Evolutionary conservation across 2,888 invertebrate species (phyloP).

Genomic region (Cetonia aurata): DNA sequence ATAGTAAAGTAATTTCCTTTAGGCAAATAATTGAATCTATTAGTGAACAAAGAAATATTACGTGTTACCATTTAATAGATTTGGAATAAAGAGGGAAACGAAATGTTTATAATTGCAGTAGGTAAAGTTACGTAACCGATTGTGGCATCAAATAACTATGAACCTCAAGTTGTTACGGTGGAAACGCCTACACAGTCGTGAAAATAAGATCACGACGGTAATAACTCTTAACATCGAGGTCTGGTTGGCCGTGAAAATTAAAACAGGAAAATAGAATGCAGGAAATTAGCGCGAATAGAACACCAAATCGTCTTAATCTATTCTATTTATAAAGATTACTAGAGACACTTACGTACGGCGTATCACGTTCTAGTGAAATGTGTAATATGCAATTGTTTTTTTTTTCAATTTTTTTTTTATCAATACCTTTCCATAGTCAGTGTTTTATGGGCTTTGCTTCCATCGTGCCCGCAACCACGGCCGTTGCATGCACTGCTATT

Average conservation of each 20-base stretch:
- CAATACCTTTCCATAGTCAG: not conserved
- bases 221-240: no score
- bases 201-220: no score
- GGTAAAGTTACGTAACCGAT: no score
- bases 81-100: no score
- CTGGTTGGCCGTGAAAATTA: constrained; percentile 3
- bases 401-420: constrained; percentile 7
- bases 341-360: not conserved
- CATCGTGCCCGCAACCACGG: constrained; percentile 7
- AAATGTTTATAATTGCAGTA: no score
- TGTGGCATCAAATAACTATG: no score
- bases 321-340: constrained; percentile 37
- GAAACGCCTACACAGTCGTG: no score
- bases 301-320: constrained; percentile 22
- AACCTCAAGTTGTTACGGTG: no score
- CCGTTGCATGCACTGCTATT: constrained; percentile 4
- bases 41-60: no score
- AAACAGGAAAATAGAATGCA: constrained; percentile 18
- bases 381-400: not conserved
- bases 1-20: no score
- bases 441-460: constrained; percentile 6
- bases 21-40: no score
- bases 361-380: not conserved
- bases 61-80: no score
- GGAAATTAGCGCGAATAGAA: constrained; percentile 14